Conservation (phyloP, 2,113 vertebrate genomes). For the Macquaria ambigua region DNA sequence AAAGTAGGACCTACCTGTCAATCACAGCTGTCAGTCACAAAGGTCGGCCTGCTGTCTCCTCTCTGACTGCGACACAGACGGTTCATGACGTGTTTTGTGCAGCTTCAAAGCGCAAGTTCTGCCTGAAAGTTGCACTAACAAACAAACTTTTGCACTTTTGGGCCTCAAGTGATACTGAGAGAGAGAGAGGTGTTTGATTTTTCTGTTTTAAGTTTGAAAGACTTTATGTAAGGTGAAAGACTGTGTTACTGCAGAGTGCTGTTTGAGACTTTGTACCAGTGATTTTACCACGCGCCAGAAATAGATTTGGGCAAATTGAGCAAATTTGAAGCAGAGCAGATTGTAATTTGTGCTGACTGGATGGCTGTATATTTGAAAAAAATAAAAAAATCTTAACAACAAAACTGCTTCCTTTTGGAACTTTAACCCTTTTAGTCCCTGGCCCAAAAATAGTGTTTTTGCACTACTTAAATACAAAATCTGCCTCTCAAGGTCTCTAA, state of each 20-base stretch:
- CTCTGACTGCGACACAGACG: neutral
- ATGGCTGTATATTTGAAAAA: slow-evolving; percentile 1
- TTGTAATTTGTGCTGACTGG: slow-evolving; percentile 31
- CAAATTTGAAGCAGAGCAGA: neutral
- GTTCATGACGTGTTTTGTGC: slow-evolving; percentile 13
- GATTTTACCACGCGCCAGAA: slow-evolving; percentile 25
- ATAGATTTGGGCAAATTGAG: slow-evolving; percentile 11
- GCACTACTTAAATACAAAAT: neutral
- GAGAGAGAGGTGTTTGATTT: slow-evolving; percentile 5
- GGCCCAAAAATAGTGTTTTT: neutral
- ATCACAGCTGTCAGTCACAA: slow-evolving; percentile 30
- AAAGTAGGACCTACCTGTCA: slow-evolving; percentile 23
- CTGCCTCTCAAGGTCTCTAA: neutral
- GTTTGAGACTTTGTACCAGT: neutral
- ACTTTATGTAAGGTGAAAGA: neutral
- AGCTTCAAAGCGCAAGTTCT: neutral
- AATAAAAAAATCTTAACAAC: neutral
- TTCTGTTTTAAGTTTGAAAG: neutral
- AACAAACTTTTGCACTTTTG: slow-evolving; percentile 28
- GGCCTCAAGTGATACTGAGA: neutral
- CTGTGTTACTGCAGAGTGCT: neutral
- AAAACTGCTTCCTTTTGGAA: neutral
- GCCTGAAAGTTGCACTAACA: slow-evolving; percentile 18
- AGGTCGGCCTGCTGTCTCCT: slow-evolving; percentile 9
- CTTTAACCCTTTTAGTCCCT: neutral